Evolutionary conservation across 2,888 invertebrate species (phyloP).

Genomic region (Mimas tiliae): DNA sequence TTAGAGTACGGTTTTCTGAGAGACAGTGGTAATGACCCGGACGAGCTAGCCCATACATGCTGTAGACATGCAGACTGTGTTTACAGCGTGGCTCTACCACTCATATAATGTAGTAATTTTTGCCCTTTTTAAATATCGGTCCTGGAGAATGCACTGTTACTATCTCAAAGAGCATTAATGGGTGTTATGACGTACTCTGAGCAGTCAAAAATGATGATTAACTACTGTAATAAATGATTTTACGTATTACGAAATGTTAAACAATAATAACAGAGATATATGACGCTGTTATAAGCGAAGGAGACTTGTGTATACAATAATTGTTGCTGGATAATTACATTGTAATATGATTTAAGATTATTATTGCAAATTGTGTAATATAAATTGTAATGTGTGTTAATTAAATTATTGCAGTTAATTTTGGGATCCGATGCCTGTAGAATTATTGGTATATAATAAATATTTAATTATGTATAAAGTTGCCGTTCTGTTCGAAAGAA

Average conservation of each 20-base stretch:
- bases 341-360: slow-evolving; percentile 21
- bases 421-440: too few species aligned
- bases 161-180: neutral
- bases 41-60: too few species aligned
- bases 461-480: too few species aligned
- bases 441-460: too few species aligned
- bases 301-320: slow-evolving; percentile 11
- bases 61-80: too few species aligned
- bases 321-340: slow-evolving; percentile 23
- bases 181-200: neutral
- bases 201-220: slow-evolving; percentile 7
- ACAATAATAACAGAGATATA: slow-evolving; percentile 19
- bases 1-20: too few species aligned
- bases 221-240: slow-evolving; percentile 16
- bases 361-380: neutral
- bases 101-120: too few species aligned
- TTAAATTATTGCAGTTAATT: neutral
- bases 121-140: neutral
- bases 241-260: slow-evolving; percentile 21
- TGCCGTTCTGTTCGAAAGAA: too few species aligned
- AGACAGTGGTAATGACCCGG: too few species aligned
- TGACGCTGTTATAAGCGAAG: neutral
- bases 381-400: neutral
- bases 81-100: too few species aligned
- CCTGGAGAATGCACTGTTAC: neutral